Percentiles rank a stretch among this genome's conserved stretches.
phyloP scores from a whole-genome alignment of 2,797 vertebrate genomes.

The Amphiprion clarkii region DNA sequence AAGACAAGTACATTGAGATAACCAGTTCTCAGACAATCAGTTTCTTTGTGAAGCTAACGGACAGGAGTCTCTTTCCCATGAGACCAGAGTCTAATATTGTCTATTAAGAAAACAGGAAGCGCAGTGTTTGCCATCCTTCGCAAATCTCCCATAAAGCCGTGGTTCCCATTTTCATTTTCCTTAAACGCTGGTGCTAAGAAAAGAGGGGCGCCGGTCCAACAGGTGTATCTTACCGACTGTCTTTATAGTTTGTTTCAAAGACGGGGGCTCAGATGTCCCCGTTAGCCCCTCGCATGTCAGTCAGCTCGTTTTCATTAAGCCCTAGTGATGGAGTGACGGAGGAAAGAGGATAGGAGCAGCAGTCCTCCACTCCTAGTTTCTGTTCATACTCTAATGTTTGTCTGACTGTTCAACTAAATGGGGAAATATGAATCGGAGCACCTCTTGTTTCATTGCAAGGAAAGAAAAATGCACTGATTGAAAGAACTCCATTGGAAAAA shows the following conservation, averaged over 20 bases:
- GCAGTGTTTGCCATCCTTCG: slow-evolving; percentile 49
- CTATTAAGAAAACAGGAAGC: slow-evolving; percentile 71
- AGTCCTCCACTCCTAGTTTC: slow-evolving; percentile 2
- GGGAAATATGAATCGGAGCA: slow-evolving; percentile 1
- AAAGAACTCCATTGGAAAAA: slow-evolving; percentile 18
- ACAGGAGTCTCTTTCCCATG: slow-evolving; percentile 56
- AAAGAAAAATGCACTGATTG: slow-evolving; percentile 22
- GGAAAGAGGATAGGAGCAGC: slow-evolving; percentile 4
- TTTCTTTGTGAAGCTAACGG: slow-evolving; percentile 65
- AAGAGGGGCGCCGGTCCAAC: slow-evolving; percentile 25
- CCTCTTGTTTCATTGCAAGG: slow-evolving; percentile 20
- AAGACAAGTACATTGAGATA: slow-evolving; percentile 59
- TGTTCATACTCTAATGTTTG: slow-evolving; percentile 5
- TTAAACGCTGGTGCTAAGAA: slow-evolving; percentile 10
- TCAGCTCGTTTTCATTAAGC: slow-evolving; percentile 49
- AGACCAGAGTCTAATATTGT: slow-evolving; percentile 66
- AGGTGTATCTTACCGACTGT: slow-evolving; percentile 39
- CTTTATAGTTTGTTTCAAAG: slow-evolving; percentile 22
- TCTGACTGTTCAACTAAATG: slow-evolving; percentile 27
- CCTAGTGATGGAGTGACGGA: slow-evolving; percentile 1
- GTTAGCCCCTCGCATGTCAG: slow-evolving; percentile 21
- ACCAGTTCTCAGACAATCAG: slow-evolving; percentile 64
- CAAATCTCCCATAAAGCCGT: slow-evolving; percentile 22
- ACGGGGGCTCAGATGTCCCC: slow-evolving; percentile 18
- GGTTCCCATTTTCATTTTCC: slow-evolving; percentile 26